A percentile compares a stretch with the other conserved stretches of the same genome.
Conservation (phyloP, 2,113 vertebrate genomes). For the Gobius niger region DNA sequence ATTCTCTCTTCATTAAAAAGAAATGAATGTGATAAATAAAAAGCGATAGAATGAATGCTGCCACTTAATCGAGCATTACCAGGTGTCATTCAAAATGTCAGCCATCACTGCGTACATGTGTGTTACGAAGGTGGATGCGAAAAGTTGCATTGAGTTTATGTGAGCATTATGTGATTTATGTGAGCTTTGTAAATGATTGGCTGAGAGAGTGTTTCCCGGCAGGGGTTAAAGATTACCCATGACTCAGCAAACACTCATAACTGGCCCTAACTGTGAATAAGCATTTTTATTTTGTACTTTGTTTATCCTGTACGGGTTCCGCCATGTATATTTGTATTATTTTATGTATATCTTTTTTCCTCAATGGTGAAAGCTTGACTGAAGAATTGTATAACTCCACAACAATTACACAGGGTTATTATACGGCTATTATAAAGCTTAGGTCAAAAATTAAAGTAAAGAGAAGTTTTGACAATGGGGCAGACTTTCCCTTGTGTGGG, state of each 20-base stretch:
- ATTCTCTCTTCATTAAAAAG: conserved; percentile 54
- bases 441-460: no score
- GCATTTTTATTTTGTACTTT: neutral
- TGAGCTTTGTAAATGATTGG: conserved; percentile 50
- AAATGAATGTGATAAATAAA: conserved; percentile 41
- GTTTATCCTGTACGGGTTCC: neutral
- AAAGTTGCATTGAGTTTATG: neutral
- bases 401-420: no score
- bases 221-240: conserved; percentile 34
- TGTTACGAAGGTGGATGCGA: neutral
- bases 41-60: conserved; percentile 12
- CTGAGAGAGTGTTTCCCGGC: neutral
- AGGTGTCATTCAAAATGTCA: conserved; percentile 31
- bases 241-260: conserved; percentile 16
- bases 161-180: neutral
- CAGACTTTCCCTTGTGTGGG: no score
- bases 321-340: no score
- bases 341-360: no score
- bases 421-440: no score
- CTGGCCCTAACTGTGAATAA: neutral
- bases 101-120: neutral
- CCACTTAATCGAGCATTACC: conserved; percentile 28
- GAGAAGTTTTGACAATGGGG: no score
- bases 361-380: no score
- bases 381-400: no score